Percentiles rank a stretch among this genome's conserved stretches.
phyloP scores from a whole-genome alignment of 2,888 invertebrate genomes.

The Xanthorhoe designata region DNA sequence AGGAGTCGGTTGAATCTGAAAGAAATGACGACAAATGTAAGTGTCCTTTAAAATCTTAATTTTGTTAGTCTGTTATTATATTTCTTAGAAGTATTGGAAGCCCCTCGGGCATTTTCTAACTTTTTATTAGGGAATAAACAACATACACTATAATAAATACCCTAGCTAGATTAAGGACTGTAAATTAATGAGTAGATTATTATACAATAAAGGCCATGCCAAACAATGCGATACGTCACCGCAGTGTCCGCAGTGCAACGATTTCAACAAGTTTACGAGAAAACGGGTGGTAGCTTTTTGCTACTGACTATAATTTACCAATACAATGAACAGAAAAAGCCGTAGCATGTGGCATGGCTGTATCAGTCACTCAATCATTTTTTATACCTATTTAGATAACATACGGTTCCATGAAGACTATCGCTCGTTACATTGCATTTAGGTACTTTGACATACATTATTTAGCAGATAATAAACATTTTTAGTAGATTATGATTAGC shows the following conservation, averaged over 20 bases:
- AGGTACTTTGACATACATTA: not conserved
- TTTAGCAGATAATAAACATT: not conserved
- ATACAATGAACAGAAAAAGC: not conserved
- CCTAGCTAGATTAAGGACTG: not conserved
- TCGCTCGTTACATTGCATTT: conserved; percentile 10
- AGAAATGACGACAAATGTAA: conserved; percentile 80
- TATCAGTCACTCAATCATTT: not conserved
- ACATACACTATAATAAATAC: no score
- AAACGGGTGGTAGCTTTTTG: not conserved
- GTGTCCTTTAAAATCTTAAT: conserved; percentile 39
- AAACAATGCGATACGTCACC: not conserved
- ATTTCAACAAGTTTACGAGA: not conserved
- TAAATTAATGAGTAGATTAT: not conserved
- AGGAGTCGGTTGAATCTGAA: conserved; percentile 70
- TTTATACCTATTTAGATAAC: not conserved
- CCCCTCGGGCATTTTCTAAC: not conserved
- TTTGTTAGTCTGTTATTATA: conserved; percentile 20
- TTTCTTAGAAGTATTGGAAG: not conserved
- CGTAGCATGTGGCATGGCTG: not conserved
- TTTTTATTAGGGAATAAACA: no score
- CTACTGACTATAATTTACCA: not conserved
- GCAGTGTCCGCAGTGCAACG: not conserved
- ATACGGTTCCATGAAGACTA: conserved; percentile 21
- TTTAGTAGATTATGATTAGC: conserved; percentile 3
- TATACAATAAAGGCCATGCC: not conserved